phyloP scores from a whole-genome alignment of 2,113 vertebrate species.

The Myotis yumanensis region DNA sequence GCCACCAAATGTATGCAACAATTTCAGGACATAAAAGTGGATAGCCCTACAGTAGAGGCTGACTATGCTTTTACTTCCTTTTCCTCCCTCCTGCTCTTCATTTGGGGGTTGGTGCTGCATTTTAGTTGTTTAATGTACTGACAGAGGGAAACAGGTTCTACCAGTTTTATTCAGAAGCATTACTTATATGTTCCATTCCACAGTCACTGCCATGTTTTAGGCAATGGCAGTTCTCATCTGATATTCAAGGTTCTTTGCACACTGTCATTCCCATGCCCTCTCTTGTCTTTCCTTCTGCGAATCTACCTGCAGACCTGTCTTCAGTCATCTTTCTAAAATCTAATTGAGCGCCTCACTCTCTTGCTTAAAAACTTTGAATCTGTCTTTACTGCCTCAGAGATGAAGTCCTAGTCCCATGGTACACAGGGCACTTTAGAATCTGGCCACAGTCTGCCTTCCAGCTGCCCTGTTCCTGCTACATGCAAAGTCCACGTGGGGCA shows the following conservation, averaged over 20 bases:
- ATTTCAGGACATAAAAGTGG: background rate
- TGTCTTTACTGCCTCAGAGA: background rate
- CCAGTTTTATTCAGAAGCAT: background rate
- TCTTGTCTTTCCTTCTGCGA: background rate
- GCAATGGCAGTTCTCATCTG: background rate
- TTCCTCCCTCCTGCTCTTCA: background rate
- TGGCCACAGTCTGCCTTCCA: background rate
- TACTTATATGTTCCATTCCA: background rate
- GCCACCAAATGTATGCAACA: background rate
- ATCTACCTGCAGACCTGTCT: background rate
- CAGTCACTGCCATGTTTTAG: background rate
- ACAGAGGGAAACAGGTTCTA: background rate
- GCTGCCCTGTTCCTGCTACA: background rate
- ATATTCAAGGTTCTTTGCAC: background rate
- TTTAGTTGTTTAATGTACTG: background rate
- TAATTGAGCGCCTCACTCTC: background rate
- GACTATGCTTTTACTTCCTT: too few species aligned
- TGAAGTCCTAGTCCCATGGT: background rate
- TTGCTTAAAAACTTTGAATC: background rate
- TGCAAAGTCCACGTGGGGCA: background rate
- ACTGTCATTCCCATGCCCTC: too few species aligned
- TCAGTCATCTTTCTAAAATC: background rate
- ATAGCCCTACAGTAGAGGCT: background rate
- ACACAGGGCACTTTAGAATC: background rate
- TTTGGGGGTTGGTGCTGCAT: background rate